phyloP scores from a whole-genome alignment of 2,797 vertebrate genomes.

The Nyctalus aviator region DNA sequence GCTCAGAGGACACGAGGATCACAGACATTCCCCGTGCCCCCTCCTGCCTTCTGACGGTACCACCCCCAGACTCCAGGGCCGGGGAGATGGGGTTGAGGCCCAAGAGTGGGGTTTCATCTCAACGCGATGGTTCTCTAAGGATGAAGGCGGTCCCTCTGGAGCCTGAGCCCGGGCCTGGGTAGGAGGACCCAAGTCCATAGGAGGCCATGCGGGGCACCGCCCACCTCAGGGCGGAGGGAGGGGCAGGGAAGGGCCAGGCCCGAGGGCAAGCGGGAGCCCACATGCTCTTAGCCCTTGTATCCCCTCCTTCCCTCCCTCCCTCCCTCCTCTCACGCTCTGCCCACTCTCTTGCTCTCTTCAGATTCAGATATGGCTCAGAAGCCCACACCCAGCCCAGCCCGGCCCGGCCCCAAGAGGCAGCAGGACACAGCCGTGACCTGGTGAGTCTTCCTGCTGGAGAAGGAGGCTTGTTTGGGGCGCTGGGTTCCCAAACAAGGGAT shows the following conservation, averaged over 20 bases:
- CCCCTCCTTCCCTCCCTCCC: not conserved
- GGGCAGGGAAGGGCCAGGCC: not conserved
- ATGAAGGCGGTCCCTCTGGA: not conserved
- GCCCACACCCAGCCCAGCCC: not conserved
- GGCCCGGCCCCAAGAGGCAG: constrained; percentile 73
- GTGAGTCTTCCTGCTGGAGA: not conserved
- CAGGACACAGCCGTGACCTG: not conserved
- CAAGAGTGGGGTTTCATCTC: not conserved
- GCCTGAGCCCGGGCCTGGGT: not conserved
- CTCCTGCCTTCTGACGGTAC: not conserved
- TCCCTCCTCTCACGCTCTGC: not conserved
- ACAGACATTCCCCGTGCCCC: not conserved
- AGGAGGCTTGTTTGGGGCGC: not conserved
- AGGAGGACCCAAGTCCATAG: not conserved
- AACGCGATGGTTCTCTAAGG: not conserved
- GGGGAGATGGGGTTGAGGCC: not conserved
- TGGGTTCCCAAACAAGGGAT: not conserved
- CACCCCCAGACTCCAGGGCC: not conserved
- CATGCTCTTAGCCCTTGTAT: not conserved
- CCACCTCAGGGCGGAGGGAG: not conserved
- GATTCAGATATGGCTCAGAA: constrained; percentile 80
- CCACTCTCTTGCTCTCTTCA: not conserved
- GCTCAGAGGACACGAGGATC: not conserved
- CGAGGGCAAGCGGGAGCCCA: not conserved
- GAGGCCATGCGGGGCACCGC: not conserved